These are phyloP conservation scores for Epinephelus malabaricus DNA, from an alignment of 2,797 vertebrate genomes.

Conservation along the genomic window DNA sequence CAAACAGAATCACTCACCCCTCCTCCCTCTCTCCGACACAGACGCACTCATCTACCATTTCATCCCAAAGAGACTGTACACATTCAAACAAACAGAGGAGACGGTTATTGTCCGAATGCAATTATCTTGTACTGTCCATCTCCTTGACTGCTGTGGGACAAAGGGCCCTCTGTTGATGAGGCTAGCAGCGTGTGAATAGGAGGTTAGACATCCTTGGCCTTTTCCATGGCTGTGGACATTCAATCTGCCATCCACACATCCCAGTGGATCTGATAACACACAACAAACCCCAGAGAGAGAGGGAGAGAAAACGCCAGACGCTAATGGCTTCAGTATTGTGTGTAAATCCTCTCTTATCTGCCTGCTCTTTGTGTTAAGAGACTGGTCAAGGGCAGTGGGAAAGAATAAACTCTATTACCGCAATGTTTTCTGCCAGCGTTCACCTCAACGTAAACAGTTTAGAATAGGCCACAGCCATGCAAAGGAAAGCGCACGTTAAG, in stretches of 20 bases:
- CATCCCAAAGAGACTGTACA: constrained; percentile 80
- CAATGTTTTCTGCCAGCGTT: constrained; percentile 58
- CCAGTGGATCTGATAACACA: constrained; percentile 83
- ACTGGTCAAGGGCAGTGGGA: constrained; percentile 81
- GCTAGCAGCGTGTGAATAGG: constrained; percentile 81
- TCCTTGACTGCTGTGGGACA: constrained; percentile 79
- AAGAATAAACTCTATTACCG: constrained; percentile 66
- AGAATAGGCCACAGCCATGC: constrained; percentile 23
- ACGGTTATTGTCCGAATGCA: constrained; percentile 80
- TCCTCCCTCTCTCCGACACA: constrained; percentile 40
- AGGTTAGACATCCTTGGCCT: constrained; percentile 84
- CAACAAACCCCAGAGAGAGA: constrained; percentile 78
- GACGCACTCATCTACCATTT: constrained; percentile 80
- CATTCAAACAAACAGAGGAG: constrained; percentile 81
- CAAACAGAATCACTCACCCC: constrained; percentile 58
- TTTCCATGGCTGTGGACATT: constrained; percentile 82
- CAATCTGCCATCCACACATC: constrained; percentile 85
- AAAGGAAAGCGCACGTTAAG: constrained; percentile 1
- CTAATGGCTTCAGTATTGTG: constrained; percentile 85
- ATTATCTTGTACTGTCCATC: constrained; percentile 86
- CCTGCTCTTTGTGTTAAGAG: constrained; percentile 81
- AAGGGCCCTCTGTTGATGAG: constrained; percentile 82
- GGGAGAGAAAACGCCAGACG: constrained; percentile 69
- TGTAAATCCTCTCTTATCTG: constrained; percentile 85
- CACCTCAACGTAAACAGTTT: constrained; percentile 59